Percentiles rank a stretch among this genome's conserved stretches.
Evolutionary conservation across 64 coral and sea anemone genomes (phyloP).

Genomic region (Montipora foliosa): DNA sequence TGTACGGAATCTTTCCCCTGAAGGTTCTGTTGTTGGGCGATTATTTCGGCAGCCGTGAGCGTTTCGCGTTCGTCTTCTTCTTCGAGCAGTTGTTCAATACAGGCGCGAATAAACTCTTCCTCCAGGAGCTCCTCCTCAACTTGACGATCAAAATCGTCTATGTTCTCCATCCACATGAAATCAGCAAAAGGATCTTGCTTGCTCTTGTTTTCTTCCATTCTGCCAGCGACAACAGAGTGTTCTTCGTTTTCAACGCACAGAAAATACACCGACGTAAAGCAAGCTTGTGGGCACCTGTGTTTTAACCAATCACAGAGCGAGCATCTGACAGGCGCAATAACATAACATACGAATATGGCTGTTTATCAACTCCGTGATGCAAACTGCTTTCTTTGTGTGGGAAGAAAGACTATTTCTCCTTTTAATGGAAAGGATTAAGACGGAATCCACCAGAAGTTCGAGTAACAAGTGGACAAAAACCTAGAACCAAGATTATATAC

Average conservation of each 20-base stretch:
- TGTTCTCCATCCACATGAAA: conserved; percentile 83
- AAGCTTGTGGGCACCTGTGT: conserved; percentile 63
- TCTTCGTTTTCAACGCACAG: conserved; percentile 28
- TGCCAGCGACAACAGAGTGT: not conserved
- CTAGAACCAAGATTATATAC: too few relatives aligned
- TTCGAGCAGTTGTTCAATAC: conserved; percentile 93
- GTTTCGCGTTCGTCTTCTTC: conserved; percentile 98
- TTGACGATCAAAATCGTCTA: conserved; percentile 85
- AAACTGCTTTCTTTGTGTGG: conserved; percentile 23
- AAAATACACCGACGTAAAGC: conserved; percentile 68
- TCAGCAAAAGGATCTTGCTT: conserved; percentile 80
- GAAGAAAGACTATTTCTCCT: too few relatives aligned
- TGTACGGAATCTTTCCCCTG: conserved; percentile 63
- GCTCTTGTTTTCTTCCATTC: conserved; percentile 68
- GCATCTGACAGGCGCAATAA: conserved; percentile 71
- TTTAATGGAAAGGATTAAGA: not conserved
- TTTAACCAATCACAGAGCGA: conserved; percentile 85
- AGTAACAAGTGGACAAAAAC: too few relatives aligned
- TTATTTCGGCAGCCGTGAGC: conserved; percentile 79
- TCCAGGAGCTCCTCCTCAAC: conserved; percentile 82
- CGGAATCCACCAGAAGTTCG: too few relatives aligned
- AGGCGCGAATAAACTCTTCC: conserved; percentile 93
- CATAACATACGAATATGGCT: conserved; percentile 91
- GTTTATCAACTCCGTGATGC: conserved; percentile 79
- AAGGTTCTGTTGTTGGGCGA: conserved; percentile 81